Conservation (phyloP, 1,140 invertebrate genomes). For the Eurosta solidaginis region DNA sequence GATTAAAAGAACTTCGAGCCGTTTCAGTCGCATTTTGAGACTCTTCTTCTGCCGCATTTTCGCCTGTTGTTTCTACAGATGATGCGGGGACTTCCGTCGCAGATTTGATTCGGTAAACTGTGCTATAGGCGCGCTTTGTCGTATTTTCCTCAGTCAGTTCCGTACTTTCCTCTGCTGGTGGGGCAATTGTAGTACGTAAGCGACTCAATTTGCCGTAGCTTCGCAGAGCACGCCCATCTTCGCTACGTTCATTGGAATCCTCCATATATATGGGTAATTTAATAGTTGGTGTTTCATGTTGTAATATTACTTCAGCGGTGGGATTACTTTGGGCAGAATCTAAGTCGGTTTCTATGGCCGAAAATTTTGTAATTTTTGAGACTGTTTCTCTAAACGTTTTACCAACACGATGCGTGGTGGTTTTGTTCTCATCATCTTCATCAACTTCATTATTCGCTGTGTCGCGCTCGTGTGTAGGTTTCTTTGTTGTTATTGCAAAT, state of each 20-base stretch:
- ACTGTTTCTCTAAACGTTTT: conserved; percentile 42
- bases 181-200: conserved; percentile 18
- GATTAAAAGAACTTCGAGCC: background rate
- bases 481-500: background rate
- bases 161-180: background rate
- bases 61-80: background rate
- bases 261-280: conserved; percentile 35
- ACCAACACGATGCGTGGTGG: conserved; percentile 38
- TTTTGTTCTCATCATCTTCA: conserved; percentile 5
- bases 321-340: conserved; percentile 23
- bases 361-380: conserved; percentile 6
- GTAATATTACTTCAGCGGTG: conserved; percentile 12
- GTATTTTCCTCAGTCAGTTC: background rate
- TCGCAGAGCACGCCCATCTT: conserved; percentile 38
- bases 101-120: background rate
- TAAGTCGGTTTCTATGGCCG: background rate
- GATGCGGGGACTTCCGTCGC: background rate
- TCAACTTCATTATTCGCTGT: conserved; percentile 19
- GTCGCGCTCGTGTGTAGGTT: background rate
- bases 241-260: background rate
- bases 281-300: conserved; percentile 35
- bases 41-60: background rate
- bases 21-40: background rate
- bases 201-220: conserved; percentile 39
- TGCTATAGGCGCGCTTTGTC: conserved; percentile 1